Percentiles rank a stretch among this genome's conserved stretches.
These are phyloP conservation scores for Cheilosia impressa DNA, from an alignment of 2,888 invertebrate species.

Conservation along the genomic window DNA sequence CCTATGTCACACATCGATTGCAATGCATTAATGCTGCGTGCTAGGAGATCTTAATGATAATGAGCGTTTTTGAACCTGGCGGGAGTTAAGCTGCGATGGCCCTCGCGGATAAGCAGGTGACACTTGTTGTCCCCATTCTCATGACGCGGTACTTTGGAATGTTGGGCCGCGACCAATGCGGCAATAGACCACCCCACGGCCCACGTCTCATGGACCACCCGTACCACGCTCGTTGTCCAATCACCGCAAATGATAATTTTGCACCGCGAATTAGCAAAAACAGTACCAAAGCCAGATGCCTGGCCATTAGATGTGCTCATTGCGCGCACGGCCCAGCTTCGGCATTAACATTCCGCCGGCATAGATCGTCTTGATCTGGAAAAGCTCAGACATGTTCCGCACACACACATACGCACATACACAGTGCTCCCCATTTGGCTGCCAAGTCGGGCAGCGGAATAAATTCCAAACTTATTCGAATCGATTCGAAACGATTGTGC, in stretches of 20 bases:
- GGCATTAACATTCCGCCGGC: constrained; percentile 48
- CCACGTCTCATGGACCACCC: constrained; percentile 23
- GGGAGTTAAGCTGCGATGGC: constrained; percentile 40
- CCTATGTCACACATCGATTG: constrained; percentile 57
- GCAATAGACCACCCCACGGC: constrained; percentile 7
- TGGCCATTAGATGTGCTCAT: constrained; percentile 24
- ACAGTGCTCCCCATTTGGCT: constrained; percentile 32
- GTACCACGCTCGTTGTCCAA: constrained; percentile 15
- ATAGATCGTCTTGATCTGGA: constrained; percentile 49
- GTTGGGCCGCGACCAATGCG: not conserved
- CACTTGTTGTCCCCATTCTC: constrained; percentile 30
- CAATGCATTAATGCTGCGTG: constrained; percentile 52
- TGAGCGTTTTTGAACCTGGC: constrained; percentile 35
- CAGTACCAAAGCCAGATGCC: constrained; percentile 23
- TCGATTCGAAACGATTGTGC: constrained; percentile 16
- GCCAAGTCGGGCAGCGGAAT: constrained; percentile 32
- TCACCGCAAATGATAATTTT: constrained; percentile 48
- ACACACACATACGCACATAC: not conserved
- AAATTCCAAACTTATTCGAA: constrained; percentile 48
- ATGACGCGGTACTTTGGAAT: constrained; percentile 15
- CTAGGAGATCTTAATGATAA: constrained; percentile 60
- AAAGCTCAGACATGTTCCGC: constrained; percentile 37
- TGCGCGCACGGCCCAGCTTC: constrained; percentile 1
- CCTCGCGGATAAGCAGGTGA: constrained; percentile 37
- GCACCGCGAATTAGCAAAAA: constrained; percentile 25